Conservation (phyloP, 2,888 invertebrate genomes). For the Stegophylla sp. region DNA sequence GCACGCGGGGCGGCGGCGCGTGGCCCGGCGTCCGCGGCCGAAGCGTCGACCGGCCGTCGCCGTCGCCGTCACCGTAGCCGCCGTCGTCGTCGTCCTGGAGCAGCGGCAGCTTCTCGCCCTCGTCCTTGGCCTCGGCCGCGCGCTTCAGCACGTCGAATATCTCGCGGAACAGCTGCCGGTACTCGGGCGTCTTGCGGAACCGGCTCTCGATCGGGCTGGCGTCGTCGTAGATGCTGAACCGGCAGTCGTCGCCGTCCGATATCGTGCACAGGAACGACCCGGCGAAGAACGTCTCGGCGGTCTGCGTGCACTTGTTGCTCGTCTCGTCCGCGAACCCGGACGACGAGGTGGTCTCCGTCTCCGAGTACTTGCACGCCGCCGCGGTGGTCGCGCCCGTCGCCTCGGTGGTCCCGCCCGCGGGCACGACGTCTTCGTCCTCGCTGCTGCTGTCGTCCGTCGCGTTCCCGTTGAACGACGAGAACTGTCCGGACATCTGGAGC, state of each 20-base stretch:
- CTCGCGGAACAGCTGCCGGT: slow-evolving; percentile 80
- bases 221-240: slow-evolving; percentile 84
- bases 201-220: slow-evolving; percentile 80
- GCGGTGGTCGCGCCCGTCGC: slow-evolving; percentile 44
- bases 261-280: slow-evolving; percentile 86
- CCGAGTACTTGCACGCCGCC: slow-evolving; percentile 58
- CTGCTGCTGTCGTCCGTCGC: slow-evolving; percentile 57
- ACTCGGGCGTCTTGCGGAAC: slow-evolving; percentile 83
- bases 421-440: slow-evolving; percentile 32
- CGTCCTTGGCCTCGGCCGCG: slow-evolving; percentile 82
- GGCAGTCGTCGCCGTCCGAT: slow-evolving; percentile 84
- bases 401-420: background rate
- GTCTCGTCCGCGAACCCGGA: slow-evolving; percentile 86
- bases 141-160: slow-evolving; percentile 83
- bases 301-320: slow-evolving; percentile 82
- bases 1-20: slow-evolving; percentile 68
- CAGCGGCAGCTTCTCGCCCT: slow-evolving; percentile 77
- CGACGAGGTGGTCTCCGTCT: slow-evolving; percentile 76
- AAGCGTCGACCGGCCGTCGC: slow-evolving; percentile 67
- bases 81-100: slow-evolving; percentile 69
- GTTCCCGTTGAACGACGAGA: slow-evolving; percentile 71
- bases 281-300: slow-evolving; percentile 75
- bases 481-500: slow-evolving; percentile 76
- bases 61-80: slow-evolving; percentile 60
- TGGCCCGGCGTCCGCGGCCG: slow-evolving; percentile 72